Base-by-base conservation (phyloP, 2,797 vertebrate genomes). In the Xiphorhynchus erythropygius region DNA sequence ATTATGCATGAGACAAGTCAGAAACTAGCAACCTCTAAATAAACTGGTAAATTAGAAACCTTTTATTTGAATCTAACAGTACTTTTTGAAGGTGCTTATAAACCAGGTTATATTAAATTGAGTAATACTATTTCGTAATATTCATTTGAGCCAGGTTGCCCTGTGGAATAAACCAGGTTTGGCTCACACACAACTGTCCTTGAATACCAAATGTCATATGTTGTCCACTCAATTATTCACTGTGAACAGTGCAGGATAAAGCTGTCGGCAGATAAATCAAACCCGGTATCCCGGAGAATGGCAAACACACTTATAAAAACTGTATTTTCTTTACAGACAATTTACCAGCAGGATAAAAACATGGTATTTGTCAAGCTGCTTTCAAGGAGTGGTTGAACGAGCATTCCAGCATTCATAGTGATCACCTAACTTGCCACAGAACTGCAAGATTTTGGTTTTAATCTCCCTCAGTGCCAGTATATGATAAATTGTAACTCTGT, bases 361-460 rank as follows among this genome's bases (percentile, higher is more conserved):
- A 35, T 16, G 59, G 11, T 75, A 33, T 93, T 85, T 94, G n/a
- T 94, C 87, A 82, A 85, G 32, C 79, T 65, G 47, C 75, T 93
- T 80, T 71, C 50, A 94, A 33, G 57, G 18, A 65, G 42, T 44
- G 42, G 42, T 85, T 91, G 64, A 81, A 65, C 28, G 27, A 65
- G 28, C 53, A n/a, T n/a, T 78, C 24, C 37, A n/a, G 64, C 30
- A 3, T 81, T 96, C 56, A n/a, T 30, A 46, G 49, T 39, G 32
- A 92, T 79, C 52, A 30, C 37, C 91, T 87, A 57, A 82, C 46
- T 74, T 74, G 73, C 73, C 71, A 39, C 39, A 62, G 32, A 50
- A 78, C 7, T 55, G 14, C 32, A 76, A 52, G 50, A 56, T 79
- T 89, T 86, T 80, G 24, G 19, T 70, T 96, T 90, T 88, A 70